Evolutionary conservation across 2,113 vertebrate genomes (phyloP).

Genomic region (Malurus alboscapulatus): DNA sequence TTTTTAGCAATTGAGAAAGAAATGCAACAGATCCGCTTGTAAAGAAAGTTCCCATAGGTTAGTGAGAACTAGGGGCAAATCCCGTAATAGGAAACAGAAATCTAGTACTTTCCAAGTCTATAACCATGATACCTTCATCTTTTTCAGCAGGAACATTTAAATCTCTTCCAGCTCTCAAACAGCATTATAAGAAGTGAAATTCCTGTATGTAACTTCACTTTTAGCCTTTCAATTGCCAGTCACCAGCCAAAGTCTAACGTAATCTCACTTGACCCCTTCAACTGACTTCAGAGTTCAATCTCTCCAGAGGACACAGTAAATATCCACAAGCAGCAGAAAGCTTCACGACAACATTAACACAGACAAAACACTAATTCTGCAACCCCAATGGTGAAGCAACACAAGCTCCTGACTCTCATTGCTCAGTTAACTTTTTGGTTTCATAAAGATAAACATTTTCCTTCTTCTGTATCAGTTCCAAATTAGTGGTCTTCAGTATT

Average conservation of each 20-base stretch:
- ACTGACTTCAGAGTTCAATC: neutral
- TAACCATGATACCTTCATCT: neutral
- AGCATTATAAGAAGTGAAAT: neutral
- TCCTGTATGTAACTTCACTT: neutral
- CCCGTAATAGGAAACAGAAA: accelerated
- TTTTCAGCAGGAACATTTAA: neutral
- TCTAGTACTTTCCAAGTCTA: neutral
- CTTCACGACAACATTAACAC: neutral
- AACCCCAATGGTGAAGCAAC: neutral
- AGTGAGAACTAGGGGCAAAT: neutral
- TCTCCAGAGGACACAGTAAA: neutral
- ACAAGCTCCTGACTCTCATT: neutral
- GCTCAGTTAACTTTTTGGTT: neutral
- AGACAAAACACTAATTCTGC: neutral
- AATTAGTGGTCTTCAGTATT: neutral
- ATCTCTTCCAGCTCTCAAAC: neutral
- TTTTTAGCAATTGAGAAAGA: neutral
- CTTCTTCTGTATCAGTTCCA: neutral
- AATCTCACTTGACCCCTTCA: neutral
- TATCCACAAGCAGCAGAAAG: neutral
- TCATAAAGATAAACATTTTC: slow-evolving; percentile 4
- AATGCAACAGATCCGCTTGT: neutral
- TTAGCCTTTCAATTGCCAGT: accelerated
- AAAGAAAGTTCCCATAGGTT: neutral
- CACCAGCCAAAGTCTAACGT: neutral